Percentiles rank a stretch among this genome's conserved stretches.
Evolutionary conservation across 2,888 invertebrate species (phyloP).

Genomic region (Athalia circularis): DNA sequence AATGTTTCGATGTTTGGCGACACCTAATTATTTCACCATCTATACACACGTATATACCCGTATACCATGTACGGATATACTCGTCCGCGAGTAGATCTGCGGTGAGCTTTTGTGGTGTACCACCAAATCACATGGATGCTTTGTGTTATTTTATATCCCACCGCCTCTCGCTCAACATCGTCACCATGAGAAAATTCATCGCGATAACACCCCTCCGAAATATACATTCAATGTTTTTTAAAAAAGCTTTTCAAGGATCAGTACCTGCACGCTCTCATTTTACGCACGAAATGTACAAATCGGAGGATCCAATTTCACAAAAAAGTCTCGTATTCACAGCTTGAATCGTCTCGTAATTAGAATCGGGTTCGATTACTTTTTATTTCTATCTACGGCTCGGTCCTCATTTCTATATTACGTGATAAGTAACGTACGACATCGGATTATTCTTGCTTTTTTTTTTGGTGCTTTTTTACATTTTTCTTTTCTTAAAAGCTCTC

Average conservation of each 20-base stretch:
- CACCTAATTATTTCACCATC: slow-evolving; percentile 61
- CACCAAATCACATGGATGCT: slow-evolving; percentile 6
- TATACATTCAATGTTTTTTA: slow-evolving; percentile 11
- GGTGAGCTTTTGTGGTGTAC: slow-evolving; percentile 37
- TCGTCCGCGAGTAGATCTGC: neutral
- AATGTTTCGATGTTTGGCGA: slow-evolving; percentile 58
- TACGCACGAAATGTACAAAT: neutral
- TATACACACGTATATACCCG: neutral
- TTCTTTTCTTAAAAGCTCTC: too few relatives aligned
- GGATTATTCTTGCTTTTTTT: too few relatives aligned
- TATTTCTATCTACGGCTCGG: too few relatives aligned
- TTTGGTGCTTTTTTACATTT: too few relatives aligned
- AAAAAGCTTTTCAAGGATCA: slow-evolving; percentile 11
- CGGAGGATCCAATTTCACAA: neutral
- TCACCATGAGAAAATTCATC: slow-evolving; percentile 40
- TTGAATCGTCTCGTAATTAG: too few relatives aligned
- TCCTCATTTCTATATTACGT: too few relatives aligned
- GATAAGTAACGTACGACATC: too few relatives aligned
- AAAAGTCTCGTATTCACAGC: neutral
- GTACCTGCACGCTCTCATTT: neutral
- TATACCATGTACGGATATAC: neutral
- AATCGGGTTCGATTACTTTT: too few relatives aligned
- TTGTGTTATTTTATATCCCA: slow-evolving; percentile 44
- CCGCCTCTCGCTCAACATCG: too few relatives aligned
- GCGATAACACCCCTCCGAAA: slow-evolving; percentile 15